Base-by-base conservation (phyloP, 1,140 invertebrate species). In the Pogonomyrmex barbatus region DNA sequence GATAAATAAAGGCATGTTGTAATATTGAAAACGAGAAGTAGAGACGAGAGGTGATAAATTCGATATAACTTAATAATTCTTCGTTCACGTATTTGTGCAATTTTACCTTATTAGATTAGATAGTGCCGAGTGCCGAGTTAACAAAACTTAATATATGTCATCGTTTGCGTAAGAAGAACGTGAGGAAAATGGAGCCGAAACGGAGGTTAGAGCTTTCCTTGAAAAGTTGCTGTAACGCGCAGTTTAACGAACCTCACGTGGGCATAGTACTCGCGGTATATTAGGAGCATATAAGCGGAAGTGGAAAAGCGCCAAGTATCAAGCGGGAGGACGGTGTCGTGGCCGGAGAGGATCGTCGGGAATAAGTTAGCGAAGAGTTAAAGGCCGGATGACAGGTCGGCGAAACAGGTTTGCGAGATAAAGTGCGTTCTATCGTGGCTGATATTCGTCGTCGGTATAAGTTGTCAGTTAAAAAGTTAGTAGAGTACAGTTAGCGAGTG, bases 401-500 rank as follows among this genome's bases (percentile, higher is more conserved):
- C 50, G 52, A 60, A 67, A 85, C n/a, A n/a, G n/a, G 73, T 89
- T 79, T 70, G 54, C 17, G 56, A 63, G 85, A 78, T 85, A 60
- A 75, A 79, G 14, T 58, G 47, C 52, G 67, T 33, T 56, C 67
- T 50, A 56, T 14, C 85, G 63, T 30, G 30, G 9, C 5, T 33
- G 39, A 24, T 33, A 62, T 70, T 30, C n/a, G 85, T 56, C 24
- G 82, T 68, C 33, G 36, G 30, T 56, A 63, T 63, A 84, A 83
- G 71, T 90, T 78, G 81, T 79, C 50, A 71, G 85, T 90, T 77
- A 89, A 65, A 89, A 90, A 90, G 89, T 90, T 89, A 87, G 50
- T 89, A 87, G 50, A 52, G 62, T 56, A 62, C 81, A 79, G 79
- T 89, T 90, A 85, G 76, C 60, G 36, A n/a, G 50, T 24, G 39